Evolutionary conservation across 92 coral and sea anemone genomes (phyloP).

Genomic region (Porites lobata): DNA sequence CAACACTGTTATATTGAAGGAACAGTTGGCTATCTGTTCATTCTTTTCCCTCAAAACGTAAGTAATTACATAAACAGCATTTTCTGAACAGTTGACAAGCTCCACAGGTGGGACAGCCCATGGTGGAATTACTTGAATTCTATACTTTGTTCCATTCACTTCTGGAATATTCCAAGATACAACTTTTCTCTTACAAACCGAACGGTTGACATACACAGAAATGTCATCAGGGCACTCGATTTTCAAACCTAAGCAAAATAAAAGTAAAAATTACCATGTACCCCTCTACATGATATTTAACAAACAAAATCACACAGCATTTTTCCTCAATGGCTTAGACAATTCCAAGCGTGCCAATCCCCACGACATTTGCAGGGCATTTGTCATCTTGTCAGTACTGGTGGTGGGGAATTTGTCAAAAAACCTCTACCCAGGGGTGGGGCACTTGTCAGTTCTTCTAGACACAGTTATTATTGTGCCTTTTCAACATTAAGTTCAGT

Average conservation of each 20-base stretch:
- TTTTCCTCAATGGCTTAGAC: not conserved
- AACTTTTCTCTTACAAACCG: not conserved
- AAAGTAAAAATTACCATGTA: not conserved
- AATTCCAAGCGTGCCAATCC: too few relatives aligned
- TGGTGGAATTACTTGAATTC: conserved; percentile 14
- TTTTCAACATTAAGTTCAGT: too few relatives aligned
- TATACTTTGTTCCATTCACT: conserved; percentile 24
- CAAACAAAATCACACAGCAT: not conserved
- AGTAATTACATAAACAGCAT: conserved; percentile 2
- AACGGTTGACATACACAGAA: conserved; percentile 6
- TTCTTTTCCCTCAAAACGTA: conserved; percentile 6
- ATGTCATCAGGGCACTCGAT: conserved; percentile 32
- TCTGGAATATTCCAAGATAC: conserved; percentile 30
- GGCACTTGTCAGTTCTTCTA: too few relatives aligned
- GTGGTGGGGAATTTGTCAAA: too few relatives aligned
- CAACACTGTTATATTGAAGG: conserved; percentile 25
- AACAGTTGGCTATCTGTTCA: conserved; percentile 16
- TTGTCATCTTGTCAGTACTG: too few relatives aligned
- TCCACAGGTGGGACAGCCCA: conserved; percentile 48
- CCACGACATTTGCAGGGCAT: too few relatives aligned
- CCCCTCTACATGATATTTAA: not conserved
- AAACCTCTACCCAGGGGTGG: too few relatives aligned
- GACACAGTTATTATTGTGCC: too few relatives aligned
- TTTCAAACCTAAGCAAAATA: conserved; percentile 11
- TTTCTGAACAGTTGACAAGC: not conserved